These are phyloP conservation scores for Acanthiza pusilla DNA, from an alignment of 2,797 vertebrate species.

Conservation along the genomic window DNA sequence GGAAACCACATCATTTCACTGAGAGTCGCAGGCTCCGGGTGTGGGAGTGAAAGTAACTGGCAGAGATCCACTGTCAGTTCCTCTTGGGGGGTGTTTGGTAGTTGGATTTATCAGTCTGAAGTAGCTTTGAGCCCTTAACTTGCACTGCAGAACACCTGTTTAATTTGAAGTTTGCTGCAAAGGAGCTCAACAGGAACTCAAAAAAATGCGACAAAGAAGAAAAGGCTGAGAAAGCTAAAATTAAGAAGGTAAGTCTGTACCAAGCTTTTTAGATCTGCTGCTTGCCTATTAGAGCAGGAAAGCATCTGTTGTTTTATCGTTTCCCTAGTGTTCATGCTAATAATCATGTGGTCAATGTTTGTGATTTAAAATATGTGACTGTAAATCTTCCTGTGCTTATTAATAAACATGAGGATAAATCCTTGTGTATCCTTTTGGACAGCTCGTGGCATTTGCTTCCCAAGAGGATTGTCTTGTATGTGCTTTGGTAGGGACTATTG, in stretches of 20 bases:
- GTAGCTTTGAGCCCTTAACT: constrained; percentile 53
- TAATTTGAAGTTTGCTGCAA: constrained; percentile 76
- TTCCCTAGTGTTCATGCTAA: background rate
- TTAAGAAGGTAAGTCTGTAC: constrained; percentile 70
- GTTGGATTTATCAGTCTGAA: background rate
- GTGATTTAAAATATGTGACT: background rate
- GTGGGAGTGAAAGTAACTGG: background rate
- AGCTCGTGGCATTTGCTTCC: background rate
- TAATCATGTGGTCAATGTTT: background rate
- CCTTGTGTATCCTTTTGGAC: background rate
- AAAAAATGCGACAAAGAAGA: constrained; percentile 77
- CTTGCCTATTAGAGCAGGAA: background rate
- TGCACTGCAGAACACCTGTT: constrained; percentile 68
- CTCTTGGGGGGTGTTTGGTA: background rate
- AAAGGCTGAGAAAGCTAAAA: constrained; percentile 75
- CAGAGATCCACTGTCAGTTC: background rate
- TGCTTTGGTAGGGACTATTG: background rate
- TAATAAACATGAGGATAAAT: background rate
- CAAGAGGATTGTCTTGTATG: background rate
- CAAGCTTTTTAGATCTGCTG: background rate
- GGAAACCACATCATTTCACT: background rate
- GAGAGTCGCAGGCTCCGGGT: accelerated
- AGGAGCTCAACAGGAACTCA: constrained; percentile 75
- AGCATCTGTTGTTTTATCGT: background rate
- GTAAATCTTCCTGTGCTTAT: background rate